Evolutionary conservation across 2,113 vertebrate genomes (phyloP), one percentile per base, ranked within the genome.

Genomic region (Eublepharis macularius): DNA sequence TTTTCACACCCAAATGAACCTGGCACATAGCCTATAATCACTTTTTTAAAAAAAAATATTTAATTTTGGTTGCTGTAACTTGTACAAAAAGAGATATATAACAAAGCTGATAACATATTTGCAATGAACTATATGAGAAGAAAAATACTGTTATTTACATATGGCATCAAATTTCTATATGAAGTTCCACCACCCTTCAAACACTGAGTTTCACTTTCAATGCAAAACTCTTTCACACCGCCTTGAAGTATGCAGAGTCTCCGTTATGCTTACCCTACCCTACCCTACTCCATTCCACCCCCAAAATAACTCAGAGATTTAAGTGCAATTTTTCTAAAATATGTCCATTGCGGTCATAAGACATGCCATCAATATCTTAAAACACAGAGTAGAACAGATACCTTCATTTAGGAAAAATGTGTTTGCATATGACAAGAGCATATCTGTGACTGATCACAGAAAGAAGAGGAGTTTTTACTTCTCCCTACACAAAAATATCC

Each of bases 361-460:
- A 82, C 76, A 84, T 68, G 41, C 87, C 83, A 73, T 81, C 24
- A 69, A 12, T 49, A 0, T 1, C 85, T 90, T 81, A 90, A 81
- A 76, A 80, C 80, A 80, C 66, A 73, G 86, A 89, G 87, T 84
- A 82, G 54, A 92, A 90, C 34, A 93, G 90, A 88, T 43, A 51
- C 54, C 51, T 45, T 80, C 70, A 43, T 73, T 75, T 60, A 91
- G 89, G 88, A 9, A 57, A 63, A 81, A 70, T 32, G 66, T 78
- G 76, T 81, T 73, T 77, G 91, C 86, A 86, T 73, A 66, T 70
- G 72, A 93, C 86, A 80, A 60, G 21, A 43, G n/a, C 86, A 47
- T 43, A 29, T 78, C 75, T 86, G n/a, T n/a, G n/a, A n/a, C n/a
- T n/a, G n/a, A n/a, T n/a, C n/a, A n/a, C n/a, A n/a, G n/a, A n/a